Conservation (phyloP, 2,888 invertebrate species). For the Ochlodes sylvanus region DNA sequence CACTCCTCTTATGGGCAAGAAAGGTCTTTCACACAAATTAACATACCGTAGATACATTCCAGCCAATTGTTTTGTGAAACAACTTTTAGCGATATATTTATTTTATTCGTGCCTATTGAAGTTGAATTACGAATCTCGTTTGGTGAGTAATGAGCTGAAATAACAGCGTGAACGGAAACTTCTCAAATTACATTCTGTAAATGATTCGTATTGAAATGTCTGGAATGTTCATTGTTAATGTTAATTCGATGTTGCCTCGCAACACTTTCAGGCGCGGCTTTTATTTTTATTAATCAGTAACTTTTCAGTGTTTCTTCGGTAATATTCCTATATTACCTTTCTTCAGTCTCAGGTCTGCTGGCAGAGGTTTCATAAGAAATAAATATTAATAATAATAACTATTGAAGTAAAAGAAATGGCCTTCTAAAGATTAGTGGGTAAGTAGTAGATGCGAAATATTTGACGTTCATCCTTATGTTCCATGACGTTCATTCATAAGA, state of each 20-base stretch:
- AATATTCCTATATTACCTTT: too few relatives aligned
- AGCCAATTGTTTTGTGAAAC: not conserved
- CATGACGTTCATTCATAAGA: too few relatives aligned
- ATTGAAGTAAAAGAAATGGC: too few relatives aligned
- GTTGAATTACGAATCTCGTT: slow-evolving; percentile 5
- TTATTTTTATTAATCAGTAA: too few relatives aligned
- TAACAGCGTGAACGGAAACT: not conserved
- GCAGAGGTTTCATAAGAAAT: too few relatives aligned
- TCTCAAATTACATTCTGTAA: slow-evolving; percentile 6
- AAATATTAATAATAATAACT: too few relatives aligned
- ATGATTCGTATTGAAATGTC: not conserved
- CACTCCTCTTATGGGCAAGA: not conserved
- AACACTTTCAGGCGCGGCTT: not conserved
- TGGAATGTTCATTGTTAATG: slow-evolving; percentile 2
- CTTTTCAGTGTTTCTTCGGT: too few relatives aligned
- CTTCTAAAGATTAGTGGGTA: too few relatives aligned
- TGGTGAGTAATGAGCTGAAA: slow-evolving; percentile 1
- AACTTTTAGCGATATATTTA: not conserved
- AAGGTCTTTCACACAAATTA: not conserved
- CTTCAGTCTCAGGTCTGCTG: too few relatives aligned
- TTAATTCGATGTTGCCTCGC: not conserved
- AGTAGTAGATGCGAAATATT: too few relatives aligned
- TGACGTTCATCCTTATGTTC: too few relatives aligned
- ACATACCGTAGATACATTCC: not conserved
- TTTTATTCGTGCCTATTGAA: slow-evolving; percentile 2